Conservation (phyloP, 2,113 vertebrate species). For the Dunckerocampus dactyliophorus region DNA sequence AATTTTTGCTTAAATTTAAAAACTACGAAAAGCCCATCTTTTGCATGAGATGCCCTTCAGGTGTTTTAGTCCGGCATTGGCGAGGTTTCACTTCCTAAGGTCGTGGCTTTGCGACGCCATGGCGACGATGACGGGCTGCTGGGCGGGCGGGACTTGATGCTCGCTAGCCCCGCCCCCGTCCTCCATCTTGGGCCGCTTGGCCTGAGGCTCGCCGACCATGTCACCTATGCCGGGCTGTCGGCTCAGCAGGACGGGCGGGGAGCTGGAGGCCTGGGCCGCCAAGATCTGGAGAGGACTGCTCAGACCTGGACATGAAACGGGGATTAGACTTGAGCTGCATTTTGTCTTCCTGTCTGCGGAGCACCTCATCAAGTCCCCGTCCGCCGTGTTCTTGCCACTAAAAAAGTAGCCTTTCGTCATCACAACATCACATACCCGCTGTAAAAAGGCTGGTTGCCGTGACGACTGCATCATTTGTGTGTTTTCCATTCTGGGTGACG, state of each 20-base stretch:
- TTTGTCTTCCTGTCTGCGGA: no score
- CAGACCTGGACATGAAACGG: constrained; percentile 71
- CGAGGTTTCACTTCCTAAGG: constrained; percentile 50
- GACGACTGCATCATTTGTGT: constrained; percentile 70
- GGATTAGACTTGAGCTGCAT: neutral
- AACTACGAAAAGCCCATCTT: neutral
- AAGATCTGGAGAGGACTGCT: constrained; percentile 91
- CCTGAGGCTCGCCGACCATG: constrained; percentile 76
- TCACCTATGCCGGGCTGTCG: constrained; percentile 74
- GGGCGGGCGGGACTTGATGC: constrained; percentile 45
- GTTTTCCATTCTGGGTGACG: constrained; percentile 91
- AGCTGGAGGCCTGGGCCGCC: constrained; percentile 92
- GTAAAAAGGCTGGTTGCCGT: constrained; percentile 68
- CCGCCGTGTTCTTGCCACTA: no score
- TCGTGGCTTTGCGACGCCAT: constrained; percentile 67
- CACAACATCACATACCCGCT: constrained; percentile 71
- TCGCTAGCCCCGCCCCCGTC: constrained; percentile 64
- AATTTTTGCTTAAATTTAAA: constrained; percentile 4
- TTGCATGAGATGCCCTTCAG: constrained; percentile 44
- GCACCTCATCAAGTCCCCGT: no score
- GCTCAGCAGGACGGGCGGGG: constrained; percentile 85
- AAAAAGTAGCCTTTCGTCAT: no score
- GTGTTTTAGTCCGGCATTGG: constrained; percentile 35
- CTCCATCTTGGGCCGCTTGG: constrained; percentile 83
- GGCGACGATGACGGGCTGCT: constrained; percentile 82